Percentiles rank a stretch among this genome's conserved stretches.
Evolutionary conservation across 1,140 invertebrate genomes (phyloP).

Genomic region (Leptopilina clavipes): DNA sequence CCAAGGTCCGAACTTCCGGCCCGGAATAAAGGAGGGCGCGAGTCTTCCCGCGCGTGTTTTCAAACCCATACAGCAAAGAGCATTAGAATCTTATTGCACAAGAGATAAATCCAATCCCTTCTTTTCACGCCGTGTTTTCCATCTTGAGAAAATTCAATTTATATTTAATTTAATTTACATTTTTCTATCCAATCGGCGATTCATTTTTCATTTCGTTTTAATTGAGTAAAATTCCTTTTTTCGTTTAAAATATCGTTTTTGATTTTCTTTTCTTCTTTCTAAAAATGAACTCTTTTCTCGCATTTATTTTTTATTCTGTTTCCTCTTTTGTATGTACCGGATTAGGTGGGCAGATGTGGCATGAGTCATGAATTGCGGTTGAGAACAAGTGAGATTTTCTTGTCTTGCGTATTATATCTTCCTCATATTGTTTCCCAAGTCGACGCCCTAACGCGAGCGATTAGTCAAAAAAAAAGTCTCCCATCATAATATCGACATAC

Average conservation of each 20-base stretch:
- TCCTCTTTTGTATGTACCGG: constrained; percentile 47
- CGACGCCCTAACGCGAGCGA: constrained; percentile 62
- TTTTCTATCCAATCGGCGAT: no score
- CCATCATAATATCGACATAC: constrained; percentile 31
- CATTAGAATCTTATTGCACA: constrained; percentile 12
- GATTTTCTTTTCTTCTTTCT: no score
- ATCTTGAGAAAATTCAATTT: no score
- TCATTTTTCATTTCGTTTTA: no score
- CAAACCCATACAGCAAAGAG: constrained; percentile 16
- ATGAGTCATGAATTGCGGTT: constrained; percentile 55
- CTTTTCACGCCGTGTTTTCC: constrained; percentile 18
- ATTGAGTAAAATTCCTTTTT: no score
- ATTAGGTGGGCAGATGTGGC: constrained; percentile 61
- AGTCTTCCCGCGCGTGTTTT: constrained; percentile 26
- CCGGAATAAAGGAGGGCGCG: constrained; percentile 24
- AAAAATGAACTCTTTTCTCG: neutral
- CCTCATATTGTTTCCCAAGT: constrained; percentile 43
- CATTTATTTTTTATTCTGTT: neutral
- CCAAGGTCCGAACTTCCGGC: constrained; percentile 33
- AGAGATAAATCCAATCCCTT: constrained; percentile 6
- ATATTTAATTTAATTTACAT: no score
- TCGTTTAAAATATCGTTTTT: neutral
- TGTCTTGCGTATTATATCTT: constrained; percentile 42
- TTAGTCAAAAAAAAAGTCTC: constrained; percentile 59
- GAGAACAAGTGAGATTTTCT: constrained; percentile 56